These are phyloP conservation scores for Apomyelois bistriatella DNA, from an alignment of 2,888 invertebrate species.

Conservation along the genomic window DNA sequence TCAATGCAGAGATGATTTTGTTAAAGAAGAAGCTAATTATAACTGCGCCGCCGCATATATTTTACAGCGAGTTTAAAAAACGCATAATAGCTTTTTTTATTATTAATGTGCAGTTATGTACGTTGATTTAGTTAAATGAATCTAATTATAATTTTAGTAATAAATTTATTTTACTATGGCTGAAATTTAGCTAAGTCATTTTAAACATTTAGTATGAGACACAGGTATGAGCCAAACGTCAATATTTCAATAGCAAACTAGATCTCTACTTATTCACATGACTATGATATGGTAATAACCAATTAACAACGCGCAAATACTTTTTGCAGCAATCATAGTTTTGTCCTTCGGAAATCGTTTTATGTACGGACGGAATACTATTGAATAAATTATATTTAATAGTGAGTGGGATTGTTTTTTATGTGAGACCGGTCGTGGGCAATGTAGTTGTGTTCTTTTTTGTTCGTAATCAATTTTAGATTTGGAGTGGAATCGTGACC, in stretches of 20 bases:
- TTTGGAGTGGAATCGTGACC: constrained; percentile 70
- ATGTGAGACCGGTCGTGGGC: constrained; percentile 37
- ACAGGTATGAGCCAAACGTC: constrained; percentile 13
- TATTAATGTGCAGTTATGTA: too few species aligned
- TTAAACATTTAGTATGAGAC: background rate
- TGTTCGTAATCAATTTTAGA: constrained; percentile 67
- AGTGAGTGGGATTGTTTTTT: constrained; percentile 55
- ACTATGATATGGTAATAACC: constrained; percentile 42
- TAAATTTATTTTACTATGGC: too few species aligned
- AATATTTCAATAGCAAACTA: constrained; percentile 21
- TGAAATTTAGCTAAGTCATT: too few species aligned
- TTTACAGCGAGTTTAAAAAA: too few species aligned
- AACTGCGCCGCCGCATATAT: too few species aligned
- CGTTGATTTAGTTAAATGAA: too few species aligned
- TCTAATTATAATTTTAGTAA: too few species aligned
- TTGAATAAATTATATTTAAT: constrained; percentile 69
- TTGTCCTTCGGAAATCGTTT: constrained; percentile 42
- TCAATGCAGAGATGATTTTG: background rate
- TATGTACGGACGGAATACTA: constrained; percentile 50
- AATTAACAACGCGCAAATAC: constrained; percentile 33
- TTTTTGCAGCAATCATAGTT: constrained; percentile 31
- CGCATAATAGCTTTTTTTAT: too few species aligned
- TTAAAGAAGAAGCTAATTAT: background rate
- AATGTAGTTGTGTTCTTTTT: constrained; percentile 45
- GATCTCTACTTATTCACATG: constrained; percentile 26